Percentiles rank a stretch among this genome's conserved stretches.
Conservation (phyloP, 2,113 vertebrate genomes). For the Brevimyrus niger region DNA sequence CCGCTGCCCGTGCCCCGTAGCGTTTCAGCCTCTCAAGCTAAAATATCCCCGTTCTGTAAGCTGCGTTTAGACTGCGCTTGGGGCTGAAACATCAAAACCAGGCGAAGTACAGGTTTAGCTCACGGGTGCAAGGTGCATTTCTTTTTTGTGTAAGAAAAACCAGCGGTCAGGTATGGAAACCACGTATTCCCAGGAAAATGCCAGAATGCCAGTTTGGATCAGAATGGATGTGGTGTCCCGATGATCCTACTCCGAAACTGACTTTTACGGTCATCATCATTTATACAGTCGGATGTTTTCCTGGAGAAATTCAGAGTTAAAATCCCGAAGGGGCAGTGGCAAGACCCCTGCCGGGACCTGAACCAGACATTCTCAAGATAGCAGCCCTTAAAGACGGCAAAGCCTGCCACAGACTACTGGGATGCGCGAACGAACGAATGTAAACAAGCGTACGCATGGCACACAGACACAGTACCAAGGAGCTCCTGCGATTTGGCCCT, state of each 20-base stretch:
- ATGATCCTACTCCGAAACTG: neutral
- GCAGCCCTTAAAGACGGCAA: neutral
- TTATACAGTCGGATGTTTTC: neutral
- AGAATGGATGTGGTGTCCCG: neutral
- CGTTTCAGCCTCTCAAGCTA: neutral
- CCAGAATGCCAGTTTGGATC: neutral
- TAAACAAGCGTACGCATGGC: neutral
- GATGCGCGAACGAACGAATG: neutral
- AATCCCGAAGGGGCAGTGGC: neutral
- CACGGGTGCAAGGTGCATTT: neutral
- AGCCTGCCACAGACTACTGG: neutral
- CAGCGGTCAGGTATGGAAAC: neutral
- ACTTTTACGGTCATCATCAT: neutral
- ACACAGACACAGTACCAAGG: constrained; percentile 41
- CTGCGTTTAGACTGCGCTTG: neutral
- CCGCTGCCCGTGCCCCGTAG: neutral
- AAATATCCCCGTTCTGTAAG: neutral
- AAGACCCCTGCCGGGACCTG: neutral
- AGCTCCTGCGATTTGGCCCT: constrained; percentile 64
- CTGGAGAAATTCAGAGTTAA: neutral
- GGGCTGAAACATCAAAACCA: neutral
- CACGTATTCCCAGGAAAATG: neutral
- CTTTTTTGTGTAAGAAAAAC: neutral
- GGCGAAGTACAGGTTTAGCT: neutral
- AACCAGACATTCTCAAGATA: neutral